phyloP scores from a whole-genome alignment of 2,888 invertebrate species.

The Eupithecia subfuscata region DNA sequence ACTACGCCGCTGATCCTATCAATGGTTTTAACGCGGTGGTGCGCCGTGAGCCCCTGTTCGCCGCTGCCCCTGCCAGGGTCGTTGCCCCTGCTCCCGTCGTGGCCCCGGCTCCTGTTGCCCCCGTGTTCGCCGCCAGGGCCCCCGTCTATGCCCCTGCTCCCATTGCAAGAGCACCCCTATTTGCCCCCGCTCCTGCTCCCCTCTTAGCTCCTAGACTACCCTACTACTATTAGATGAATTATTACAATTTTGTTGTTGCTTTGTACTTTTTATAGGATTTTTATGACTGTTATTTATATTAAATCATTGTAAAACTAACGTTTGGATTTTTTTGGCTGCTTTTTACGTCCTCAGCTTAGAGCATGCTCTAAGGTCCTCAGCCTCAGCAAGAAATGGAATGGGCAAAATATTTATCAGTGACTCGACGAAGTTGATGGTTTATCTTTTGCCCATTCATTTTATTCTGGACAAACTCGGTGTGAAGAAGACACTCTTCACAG shows the following conservation, averaged over 20 bases:
- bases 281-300: slow-evolving; percentile 77
- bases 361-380: too few relatives aligned
- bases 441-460: neutral
- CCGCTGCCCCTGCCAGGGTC: slow-evolving; percentile 57
- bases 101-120: slow-evolving; percentile 51
- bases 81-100: slow-evolving; percentile 58
- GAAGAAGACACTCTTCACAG: neutral
- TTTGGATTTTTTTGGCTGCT: slow-evolving; percentile 14
- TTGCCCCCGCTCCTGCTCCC: slow-evolving; percentile 55
- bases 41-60: slow-evolving; percentile 78
- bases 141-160: slow-evolving; percentile 53
- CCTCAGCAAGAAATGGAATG: neutral
- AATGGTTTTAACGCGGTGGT: slow-evolving; percentile 85
- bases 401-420: neutral
- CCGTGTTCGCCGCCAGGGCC: slow-evolving; percentile 52
- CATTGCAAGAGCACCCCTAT: slow-evolving; percentile 48
- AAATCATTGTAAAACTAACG: slow-evolving; percentile 53
- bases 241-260: slow-evolving; percentile 78
- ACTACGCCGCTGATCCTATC: slow-evolving; percentile 82
- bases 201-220: slow-evolving; percentile 68
- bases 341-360: neutral
- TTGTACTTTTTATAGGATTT: slow-evolving; percentile 59
- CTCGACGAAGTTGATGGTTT: neutral
- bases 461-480: neutral
- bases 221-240: slow-evolving; percentile 76